A percentile compares a stretch with the other conserved stretches of the same genome.
Evolutionary conservation across 2,888 invertebrate species (phyloP).

Genomic region (Polietes domitor): DNA sequence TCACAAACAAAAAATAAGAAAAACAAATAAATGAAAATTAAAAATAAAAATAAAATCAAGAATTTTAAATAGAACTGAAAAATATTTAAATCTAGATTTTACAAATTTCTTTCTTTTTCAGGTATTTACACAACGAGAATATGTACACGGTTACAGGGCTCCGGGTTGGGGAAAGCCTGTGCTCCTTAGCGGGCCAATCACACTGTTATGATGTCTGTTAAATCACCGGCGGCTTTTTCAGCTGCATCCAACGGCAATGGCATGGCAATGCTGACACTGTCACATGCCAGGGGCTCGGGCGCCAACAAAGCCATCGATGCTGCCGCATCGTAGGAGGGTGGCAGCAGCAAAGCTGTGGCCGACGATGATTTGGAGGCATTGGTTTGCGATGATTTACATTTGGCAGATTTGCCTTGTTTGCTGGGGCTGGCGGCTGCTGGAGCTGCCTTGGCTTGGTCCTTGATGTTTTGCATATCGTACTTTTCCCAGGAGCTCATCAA

Average conservation of each 20-base stretch:
- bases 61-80: too few relatives aligned
- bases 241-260: slow-evolving; percentile 44
- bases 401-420: slow-evolving; percentile 75
- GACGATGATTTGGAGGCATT: slow-evolving; percentile 52
- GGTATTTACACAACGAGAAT: slow-evolving; percentile 25
- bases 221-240: slow-evolving; percentile 51
- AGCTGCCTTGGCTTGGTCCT: slow-evolving; percentile 13
- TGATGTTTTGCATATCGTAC: slow-evolving; percentile 51
- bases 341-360: slow-evolving; percentile 48
- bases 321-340: slow-evolving; percentile 66
- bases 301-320: slow-evolving; percentile 50
- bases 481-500: slow-evolving; percentile 65
- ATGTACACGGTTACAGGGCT: slow-evolving; percentile 14
- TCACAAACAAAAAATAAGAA: not conserved
- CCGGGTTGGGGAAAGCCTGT: not conserved
- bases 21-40: not conserved
- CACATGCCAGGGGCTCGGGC: slow-evolving; percentile 44
- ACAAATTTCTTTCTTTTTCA: slow-evolving; percentile 11
- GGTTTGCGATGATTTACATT: slow-evolving; percentile 74
- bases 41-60: not conserved
- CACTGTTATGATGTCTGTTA: slow-evolving; percentile 63
- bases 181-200: slow-evolving; percentile 52
- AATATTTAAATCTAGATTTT: too few relatives aligned
- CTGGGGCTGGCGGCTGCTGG: slow-evolving; percentile 55
- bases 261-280: slow-evolving; percentile 58